phyloP scores from a whole-genome alignment of 2,113 vertebrate species.

The Dendrocopos noguchii region DNA sequence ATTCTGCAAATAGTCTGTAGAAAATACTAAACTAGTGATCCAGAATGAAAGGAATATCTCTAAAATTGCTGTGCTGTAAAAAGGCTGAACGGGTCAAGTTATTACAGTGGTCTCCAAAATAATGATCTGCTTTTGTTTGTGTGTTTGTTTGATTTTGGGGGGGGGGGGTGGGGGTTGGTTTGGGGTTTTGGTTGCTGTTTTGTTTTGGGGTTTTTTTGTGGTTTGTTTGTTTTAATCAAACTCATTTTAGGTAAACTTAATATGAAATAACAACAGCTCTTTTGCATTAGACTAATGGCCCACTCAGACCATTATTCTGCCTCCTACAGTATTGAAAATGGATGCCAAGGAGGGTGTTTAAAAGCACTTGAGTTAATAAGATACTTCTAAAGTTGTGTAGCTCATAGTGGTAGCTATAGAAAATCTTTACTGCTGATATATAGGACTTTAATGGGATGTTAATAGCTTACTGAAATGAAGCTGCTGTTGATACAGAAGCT shows the following conservation, averaged over 20 bases:
- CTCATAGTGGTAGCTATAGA: neutral
- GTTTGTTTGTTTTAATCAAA: neutral
- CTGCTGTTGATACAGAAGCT: neutral
- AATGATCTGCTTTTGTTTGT: too few relatives aligned
- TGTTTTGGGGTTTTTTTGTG: neutral
- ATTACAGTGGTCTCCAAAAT: neutral
- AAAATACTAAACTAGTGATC: slow-evolving; percentile 14
- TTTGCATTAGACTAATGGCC: neutral
- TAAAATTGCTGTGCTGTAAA: neutral
- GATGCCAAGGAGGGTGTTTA: neutral
- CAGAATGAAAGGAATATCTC: neutral
- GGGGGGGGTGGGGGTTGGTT: too few relatives aligned
- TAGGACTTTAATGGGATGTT: neutral
- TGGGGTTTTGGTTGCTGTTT: too few relatives aligned
- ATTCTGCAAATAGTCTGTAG: neutral
- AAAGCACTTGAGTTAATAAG: neutral
- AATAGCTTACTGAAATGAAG: neutral
- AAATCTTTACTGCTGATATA: neutral
- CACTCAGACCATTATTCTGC: neutral
- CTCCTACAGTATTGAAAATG: neutral
- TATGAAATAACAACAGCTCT: neutral
- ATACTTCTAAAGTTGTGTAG: neutral
- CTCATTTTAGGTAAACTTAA: neutral
- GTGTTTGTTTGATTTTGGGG: too few relatives aligned
- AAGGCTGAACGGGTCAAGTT: neutral